These are phyloP conservation scores for Heliconius hortense DNA, from an alignment of 2,888 invertebrate species.

Conservation along the genomic window DNA sequence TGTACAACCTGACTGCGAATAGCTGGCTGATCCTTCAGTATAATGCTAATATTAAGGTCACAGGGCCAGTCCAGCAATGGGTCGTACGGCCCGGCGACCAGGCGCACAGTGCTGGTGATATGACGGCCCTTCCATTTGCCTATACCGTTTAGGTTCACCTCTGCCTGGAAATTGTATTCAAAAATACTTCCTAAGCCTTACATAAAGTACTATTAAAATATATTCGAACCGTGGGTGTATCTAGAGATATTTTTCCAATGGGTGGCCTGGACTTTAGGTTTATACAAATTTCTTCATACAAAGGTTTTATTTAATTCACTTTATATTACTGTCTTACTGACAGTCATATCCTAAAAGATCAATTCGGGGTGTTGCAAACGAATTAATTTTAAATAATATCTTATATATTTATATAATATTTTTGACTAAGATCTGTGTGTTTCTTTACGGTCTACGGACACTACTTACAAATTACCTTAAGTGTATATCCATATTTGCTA, in stretches of 20 bases:
- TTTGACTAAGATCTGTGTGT: too few relatives aligned
- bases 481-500: constrained; percentile 87
- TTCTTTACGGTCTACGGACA: not conserved
- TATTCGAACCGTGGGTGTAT: too few relatives aligned
- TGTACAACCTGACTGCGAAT: constrained; percentile 63
- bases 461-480: constrained; percentile 78
- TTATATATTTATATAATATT: too few relatives aligned
- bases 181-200: not conserved
- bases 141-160: constrained; percentile 87
- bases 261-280: too few relatives aligned
- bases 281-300: too few relatives aligned
- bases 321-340: too few relatives aligned
- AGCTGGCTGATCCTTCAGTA: constrained; percentile 84
- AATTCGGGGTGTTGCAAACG: too few relatives aligned
- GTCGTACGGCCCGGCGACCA: constrained; percentile 87
- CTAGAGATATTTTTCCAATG: too few relatives aligned
- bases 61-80: constrained; percentile 88
- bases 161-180: constrained; percentile 72
- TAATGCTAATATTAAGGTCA: constrained; percentile 84
- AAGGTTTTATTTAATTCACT: too few relatives aligned
- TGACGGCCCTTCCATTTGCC: constrained; percentile 90
- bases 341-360: too few relatives aligned
- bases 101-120: constrained; percentile 85
- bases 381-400: too few relatives aligned
- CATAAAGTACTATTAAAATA: too few relatives aligned